Evolutionary conservation across 2,797 vertebrate genomes (phyloP).

Genomic region (Gouania willdenowi): DNA sequence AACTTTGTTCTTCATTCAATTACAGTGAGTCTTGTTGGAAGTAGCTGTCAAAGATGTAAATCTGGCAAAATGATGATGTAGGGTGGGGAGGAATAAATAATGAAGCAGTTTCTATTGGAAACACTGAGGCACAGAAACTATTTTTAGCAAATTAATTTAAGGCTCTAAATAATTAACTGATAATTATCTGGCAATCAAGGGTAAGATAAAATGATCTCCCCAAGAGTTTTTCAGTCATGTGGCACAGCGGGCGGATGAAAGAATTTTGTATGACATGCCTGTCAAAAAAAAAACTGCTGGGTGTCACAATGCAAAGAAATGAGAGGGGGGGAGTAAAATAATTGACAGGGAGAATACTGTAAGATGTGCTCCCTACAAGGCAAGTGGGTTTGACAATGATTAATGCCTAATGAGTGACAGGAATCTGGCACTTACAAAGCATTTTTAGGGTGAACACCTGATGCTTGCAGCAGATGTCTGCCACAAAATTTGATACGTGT

Average conservation of each 20-base stretch:
- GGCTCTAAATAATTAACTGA: constrained; percentile 84
- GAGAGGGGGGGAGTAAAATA: constrained; percentile 3
- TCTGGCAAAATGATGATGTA: constrained; percentile 12
- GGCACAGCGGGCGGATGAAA: constrained; percentile 42
- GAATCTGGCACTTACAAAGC: constrained; percentile 50
- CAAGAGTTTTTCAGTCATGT: constrained; percentile 51
- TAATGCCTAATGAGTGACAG: constrained; percentile 68
- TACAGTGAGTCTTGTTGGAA: constrained; percentile 55
- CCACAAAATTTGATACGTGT: constrained; percentile 13
- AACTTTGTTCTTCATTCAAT: constrained; percentile 50
- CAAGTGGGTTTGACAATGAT: constrained; percentile 64
- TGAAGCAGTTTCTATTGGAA: constrained; percentile 70
- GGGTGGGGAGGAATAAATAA: constrained; percentile 46
- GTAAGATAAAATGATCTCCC: constrained; percentile 76
- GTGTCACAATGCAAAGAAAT: constrained; percentile 21
- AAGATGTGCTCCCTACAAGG: constrained; percentile 43
- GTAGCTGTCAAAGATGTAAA: constrained; percentile 39
- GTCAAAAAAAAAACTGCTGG: constrained; percentile 38
- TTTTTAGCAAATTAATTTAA: constrained; percentile 84
- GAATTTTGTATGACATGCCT: constrained; percentile 43
- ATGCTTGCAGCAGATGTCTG: constrained; percentile 41
- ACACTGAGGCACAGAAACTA: constrained; percentile 66
- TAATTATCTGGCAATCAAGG: constrained; percentile 84
- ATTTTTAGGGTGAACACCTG: constrained; percentile 61
- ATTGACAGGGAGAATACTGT: constrained; percentile 37